Base-by-base conservation (phyloP, 2,797 vertebrate species). In the Peromyscus melanophrys region DNA sequence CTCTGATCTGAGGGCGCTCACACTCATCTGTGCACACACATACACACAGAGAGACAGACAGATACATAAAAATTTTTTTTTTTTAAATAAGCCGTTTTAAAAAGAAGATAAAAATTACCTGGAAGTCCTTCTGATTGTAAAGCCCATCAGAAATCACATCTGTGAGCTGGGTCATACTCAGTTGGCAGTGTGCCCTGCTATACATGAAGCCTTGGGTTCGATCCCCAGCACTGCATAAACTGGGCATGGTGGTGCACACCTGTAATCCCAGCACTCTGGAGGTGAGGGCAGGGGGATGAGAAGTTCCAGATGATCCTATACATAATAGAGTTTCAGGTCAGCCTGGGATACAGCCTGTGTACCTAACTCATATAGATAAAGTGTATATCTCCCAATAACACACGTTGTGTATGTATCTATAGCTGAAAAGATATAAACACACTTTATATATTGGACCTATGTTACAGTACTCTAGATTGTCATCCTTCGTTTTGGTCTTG, bases 101-200 rank as follows among this genome's bases (percentile, higher is more conserved):
- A 40, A 40, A 19, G 25, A 63, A 73, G 23, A n/a, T n/a, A 43
- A 80, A 23, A 31, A 37, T 9, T 73, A 63, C 34, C 65, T 59
- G 37, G 40, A 92, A 93, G 21, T 57, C 67, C 1, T 88, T 92
- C 76, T 34, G 16, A 31, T n/a, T 84, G 14, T 92, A 84, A 95
- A 89, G 43, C 37, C 40, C 65, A 1, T 73, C 61, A 89, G 78
- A 93, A 95, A 29, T 77, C 40, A 61, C 19, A 34, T 9, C 17
- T 14, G 2, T 87, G 84, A 25, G 21, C 46, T 71, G 65, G 46
- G 21, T 25, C 16, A 2, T 49, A 29, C 37, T 86, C 43, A 78
- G 40, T 49, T 89, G 31, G 8, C 17, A 65, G 21, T 19, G 8
- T 2, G 27, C 49, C 57, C 73, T 77, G 7, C 17, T n/a, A 1